Evolutionary conservation across 2,797 vertebrate species (phyloP).

Genomic region (Lacerta agilis): DNA sequence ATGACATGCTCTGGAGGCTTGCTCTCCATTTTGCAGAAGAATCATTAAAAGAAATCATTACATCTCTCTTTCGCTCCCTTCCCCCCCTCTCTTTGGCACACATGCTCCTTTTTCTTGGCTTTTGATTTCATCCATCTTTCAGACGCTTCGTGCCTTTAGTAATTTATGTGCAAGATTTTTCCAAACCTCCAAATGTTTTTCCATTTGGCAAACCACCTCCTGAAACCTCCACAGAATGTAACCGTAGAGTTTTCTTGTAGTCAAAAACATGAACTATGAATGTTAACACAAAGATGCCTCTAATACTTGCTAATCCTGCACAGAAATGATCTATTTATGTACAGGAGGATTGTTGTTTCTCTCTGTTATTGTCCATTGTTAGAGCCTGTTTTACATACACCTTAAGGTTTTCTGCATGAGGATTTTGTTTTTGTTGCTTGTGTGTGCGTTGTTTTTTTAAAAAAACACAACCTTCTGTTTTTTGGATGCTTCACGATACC

Average conservation of each 20-base stretch:
- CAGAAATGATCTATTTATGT: slow-evolving; percentile 59
- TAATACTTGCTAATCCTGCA: slow-evolving; percentile 63
- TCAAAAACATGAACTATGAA: slow-evolving; percentile 69
- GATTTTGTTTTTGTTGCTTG: slow-evolving; percentile 13
- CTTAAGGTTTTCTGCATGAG: slow-evolving; percentile 47
- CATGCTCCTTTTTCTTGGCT: slow-evolving; percentile 82
- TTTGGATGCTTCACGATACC: slow-evolving; percentile 76
- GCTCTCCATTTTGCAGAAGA: slow-evolving; percentile 74
- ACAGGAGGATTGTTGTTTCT: slow-evolving; percentile 43
- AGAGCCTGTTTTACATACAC: slow-evolving; percentile 50
- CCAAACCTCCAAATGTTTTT: slow-evolving; percentile 87
- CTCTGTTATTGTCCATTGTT: not conserved
- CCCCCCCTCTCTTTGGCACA: slow-evolving; percentile 70
- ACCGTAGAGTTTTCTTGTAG: slow-evolving; percentile 75
- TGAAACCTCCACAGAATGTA: slow-evolving; percentile 78
- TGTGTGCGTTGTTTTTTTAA: slow-evolving; percentile 15
- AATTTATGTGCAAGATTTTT: slow-evolving; percentile 88
- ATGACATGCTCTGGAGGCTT: slow-evolving; percentile 70
- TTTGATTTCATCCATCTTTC: slow-evolving; percentile 82
- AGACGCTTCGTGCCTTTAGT: slow-evolving; percentile 81
- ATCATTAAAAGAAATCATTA: slow-evolving; percentile 81
- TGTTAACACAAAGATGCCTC: slow-evolving; percentile 72
- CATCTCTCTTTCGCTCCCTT: slow-evolving; percentile 64
- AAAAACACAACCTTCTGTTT: not conserved
- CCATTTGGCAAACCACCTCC: slow-evolving; percentile 82